Evolutionary conservation across 92 coral and sea anemone genomes (phyloP).

Genomic region (Hydrozoanthus gracilis): DNA sequence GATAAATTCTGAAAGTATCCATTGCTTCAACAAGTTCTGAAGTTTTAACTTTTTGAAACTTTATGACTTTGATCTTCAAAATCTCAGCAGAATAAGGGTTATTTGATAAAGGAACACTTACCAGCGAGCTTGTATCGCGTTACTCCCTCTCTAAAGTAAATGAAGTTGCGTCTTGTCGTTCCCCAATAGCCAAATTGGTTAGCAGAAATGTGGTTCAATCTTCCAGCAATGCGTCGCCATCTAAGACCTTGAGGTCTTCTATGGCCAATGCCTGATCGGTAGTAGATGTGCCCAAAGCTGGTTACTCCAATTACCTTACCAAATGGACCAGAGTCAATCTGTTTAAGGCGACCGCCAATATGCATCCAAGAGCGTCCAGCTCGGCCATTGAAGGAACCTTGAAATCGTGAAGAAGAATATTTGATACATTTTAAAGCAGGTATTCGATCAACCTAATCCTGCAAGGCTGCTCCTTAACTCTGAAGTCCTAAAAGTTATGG

Average conservation of each 20-base stretch:
- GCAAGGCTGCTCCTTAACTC: too few species aligned
- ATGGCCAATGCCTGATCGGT: slow-evolving; percentile 26
- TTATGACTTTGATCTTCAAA: too few species aligned
- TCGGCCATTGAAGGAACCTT: slow-evolving; percentile 25
- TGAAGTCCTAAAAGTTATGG: too few species aligned
- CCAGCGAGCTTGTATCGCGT: slow-evolving; percentile 10
- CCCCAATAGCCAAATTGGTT: slow-evolving; percentile 37
- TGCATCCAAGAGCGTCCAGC: slow-evolving; percentile 17
- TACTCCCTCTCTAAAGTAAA: slow-evolving; percentile 30
- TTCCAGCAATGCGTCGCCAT: slow-evolving; percentile 33
- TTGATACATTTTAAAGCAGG: neutral
- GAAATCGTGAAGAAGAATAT: neutral
- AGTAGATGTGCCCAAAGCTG: slow-evolving; percentile 11
- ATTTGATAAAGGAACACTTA: neutral
- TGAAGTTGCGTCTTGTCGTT: slow-evolving; percentile 3
- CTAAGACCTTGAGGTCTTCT: slow-evolving; percentile 6
- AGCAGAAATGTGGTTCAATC: slow-evolving; percentile 23
- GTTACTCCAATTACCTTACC: slow-evolving; percentile 23
- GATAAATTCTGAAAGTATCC: too few species aligned
- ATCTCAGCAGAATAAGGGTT: neutral
- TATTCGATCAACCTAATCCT: too few species aligned
- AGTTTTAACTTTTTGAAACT: too few species aligned
- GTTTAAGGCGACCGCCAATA: slow-evolving; percentile 19
- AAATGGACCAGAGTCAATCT: slow-evolving; percentile 43
- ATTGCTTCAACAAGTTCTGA: neutral